Conservation (phyloP, 30 jellyfish, hydroid and myxozoan species). For the Turritopsis dohrnii region DNA sequence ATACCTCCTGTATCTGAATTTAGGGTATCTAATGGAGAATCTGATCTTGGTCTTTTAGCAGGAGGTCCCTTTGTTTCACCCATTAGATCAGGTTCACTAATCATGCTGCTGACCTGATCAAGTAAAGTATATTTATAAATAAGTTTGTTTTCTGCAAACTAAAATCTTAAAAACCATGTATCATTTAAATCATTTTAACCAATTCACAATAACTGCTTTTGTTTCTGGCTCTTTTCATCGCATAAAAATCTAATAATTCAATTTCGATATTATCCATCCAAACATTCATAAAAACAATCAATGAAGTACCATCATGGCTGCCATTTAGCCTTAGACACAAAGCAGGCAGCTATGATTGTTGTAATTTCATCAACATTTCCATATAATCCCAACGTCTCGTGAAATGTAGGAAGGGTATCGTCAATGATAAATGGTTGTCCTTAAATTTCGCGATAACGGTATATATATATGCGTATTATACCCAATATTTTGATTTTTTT, state of each 20-base stretch:
- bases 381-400: not conserved
- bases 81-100: constrained; percentile 89
- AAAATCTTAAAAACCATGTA: not conserved
- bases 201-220: not conserved
- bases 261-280: constrained; percentile 6
- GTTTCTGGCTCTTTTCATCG: constrained; percentile 10
- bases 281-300: constrained; percentile 23
- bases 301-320: constrained; percentile 62
- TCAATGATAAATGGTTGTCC: constrained; percentile 3
- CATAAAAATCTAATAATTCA: constrained; percentile 7
- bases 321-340: constrained; percentile 48
- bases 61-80: constrained; percentile 88
- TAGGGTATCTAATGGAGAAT: constrained; percentile 81
- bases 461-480: not conserved
- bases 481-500: constrained; percentile 7
- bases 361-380: constrained; percentile 9
- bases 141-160: constrained; percentile 3
- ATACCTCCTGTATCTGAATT: constrained; percentile 70
- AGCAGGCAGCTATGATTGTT: constrained; percentile 22
- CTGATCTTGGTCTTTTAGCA: constrained; percentile 74
- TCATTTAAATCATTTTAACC: not conserved
- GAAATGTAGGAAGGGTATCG: not conserved
- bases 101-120: constrained; percentile 21
- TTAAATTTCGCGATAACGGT: not conserved
- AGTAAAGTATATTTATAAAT: constrained; percentile 18